Percentiles rank a stretch among this genome's conserved stretches.
These are phyloP conservation scores for Morone chrysops DNA, from an alignment of 2,113 vertebrate genomes.

Conservation along the genomic window DNA sequence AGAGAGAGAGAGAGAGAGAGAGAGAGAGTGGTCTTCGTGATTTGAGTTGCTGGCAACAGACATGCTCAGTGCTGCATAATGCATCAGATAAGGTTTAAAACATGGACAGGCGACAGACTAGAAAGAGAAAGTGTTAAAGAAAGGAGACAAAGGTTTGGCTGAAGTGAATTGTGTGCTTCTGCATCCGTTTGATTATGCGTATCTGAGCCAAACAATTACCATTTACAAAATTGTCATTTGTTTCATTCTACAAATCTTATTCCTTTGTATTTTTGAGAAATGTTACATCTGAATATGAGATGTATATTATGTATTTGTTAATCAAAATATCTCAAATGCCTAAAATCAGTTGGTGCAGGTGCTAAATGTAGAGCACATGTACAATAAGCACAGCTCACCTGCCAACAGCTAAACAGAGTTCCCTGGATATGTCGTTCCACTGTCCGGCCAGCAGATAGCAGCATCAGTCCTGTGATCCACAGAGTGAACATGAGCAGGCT, in stretches of 20 bases:
- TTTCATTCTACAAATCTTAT: not conserved
- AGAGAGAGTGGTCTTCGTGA: constrained; percentile 14
- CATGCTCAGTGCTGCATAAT: constrained; percentile 66
- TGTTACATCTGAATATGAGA: not conserved
- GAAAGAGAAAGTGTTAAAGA: constrained; percentile 34
- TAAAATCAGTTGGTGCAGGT: not conserved
- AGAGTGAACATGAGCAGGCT: not conserved
- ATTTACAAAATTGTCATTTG: not conserved
- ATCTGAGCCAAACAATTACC: not conserved
- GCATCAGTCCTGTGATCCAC: constrained; percentile 28
- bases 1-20: no score
- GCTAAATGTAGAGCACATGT: not conserved
- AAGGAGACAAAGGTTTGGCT: not conserved
- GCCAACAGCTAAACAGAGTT: not conserved
- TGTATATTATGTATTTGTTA: not conserved
- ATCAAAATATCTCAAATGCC: not conserved
- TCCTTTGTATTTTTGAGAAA: not conserved
- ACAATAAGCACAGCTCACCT: not conserved
- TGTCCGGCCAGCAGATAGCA: constrained; percentile 71
- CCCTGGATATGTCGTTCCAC: constrained; percentile 42
- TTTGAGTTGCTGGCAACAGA: constrained; percentile 44
- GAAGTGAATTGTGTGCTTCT: not conserved
- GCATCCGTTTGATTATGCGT: not conserved
- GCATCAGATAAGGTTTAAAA: constrained; percentile 52
- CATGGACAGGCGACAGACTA: constrained; percentile 57